Percentiles rank a stretch among this genome's conserved stretches.
Conservation (phyloP, 1,140 invertebrate species). For the Drosophila tani region DNA sequence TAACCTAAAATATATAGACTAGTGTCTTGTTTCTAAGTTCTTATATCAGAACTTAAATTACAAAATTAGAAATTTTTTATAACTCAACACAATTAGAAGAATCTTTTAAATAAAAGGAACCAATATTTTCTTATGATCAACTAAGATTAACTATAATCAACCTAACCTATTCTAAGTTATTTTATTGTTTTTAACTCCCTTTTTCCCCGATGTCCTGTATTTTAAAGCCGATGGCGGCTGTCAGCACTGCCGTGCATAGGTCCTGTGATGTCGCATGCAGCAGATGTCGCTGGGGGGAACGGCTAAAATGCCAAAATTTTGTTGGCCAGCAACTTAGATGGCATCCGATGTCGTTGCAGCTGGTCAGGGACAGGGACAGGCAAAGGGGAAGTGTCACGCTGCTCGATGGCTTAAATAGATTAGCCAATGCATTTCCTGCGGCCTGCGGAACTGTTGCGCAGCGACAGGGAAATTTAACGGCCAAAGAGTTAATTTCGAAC, state of each 20-base stretch:
- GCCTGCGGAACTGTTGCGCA: slow-evolving; percentile 40
- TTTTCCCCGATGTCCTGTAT: neutral
- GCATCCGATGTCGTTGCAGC: neutral
- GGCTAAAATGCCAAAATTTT: slow-evolving; percentile 48
- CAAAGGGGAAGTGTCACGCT: slow-evolving; percentile 1
- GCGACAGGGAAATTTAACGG: slow-evolving; percentile 2
- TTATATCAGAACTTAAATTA: no score
- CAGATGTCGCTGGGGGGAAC: slow-evolving; percentile 34
- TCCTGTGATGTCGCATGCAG: slow-evolving; percentile 38
- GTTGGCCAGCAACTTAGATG: slow-evolving; percentile 34
- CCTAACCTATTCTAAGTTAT: no score
- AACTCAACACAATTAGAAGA: no score
- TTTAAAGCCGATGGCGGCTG: neutral
- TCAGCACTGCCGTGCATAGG: slow-evolving; percentile 2
- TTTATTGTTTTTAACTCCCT: neutral
- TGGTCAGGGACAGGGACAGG: neutral
- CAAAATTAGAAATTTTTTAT: no score
- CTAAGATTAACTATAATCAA: no score
- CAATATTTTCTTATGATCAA: no score
- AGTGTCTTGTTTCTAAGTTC: no score
- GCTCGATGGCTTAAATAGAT: slow-evolving; percentile 67
- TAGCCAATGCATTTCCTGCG: slow-evolving; percentile 46
- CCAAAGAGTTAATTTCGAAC: slow-evolving; percentile 23
- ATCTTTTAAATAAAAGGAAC: no score
- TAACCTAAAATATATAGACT: no score